Evolutionary conservation across 2,113 vertebrate species (phyloP).

Genomic region (Anthoscopus minutus): DNA sequence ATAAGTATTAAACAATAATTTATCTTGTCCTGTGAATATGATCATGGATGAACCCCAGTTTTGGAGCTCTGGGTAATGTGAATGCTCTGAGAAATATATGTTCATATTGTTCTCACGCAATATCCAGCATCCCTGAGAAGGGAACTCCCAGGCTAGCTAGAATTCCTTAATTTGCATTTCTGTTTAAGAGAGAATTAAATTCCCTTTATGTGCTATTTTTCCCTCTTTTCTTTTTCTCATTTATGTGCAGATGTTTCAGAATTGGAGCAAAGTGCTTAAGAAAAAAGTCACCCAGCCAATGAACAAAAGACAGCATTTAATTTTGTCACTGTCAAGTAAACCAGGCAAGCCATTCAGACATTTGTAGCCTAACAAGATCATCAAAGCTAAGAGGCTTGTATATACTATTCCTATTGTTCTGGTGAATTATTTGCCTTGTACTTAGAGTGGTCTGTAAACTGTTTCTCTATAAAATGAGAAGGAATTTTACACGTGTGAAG

Average conservation of each 20-base stretch:
- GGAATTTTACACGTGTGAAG: slow-evolving; percentile 24
- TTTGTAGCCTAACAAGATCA: slow-evolving; percentile 25
- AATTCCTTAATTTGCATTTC: background rate
- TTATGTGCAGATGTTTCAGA: background rate
- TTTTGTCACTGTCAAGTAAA: slow-evolving; percentile 17
- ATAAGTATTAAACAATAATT: background rate
- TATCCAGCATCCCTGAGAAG: background rate
- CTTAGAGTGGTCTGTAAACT: background rate
- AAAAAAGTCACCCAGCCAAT: background rate
- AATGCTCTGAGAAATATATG: background rate
- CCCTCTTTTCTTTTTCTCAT: background rate
- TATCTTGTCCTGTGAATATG: background rate
- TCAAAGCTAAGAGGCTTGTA: slow-evolving; percentile 6
- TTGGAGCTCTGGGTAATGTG: background rate
- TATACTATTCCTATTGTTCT: slow-evolving; percentile 4
- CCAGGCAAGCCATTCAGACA: background rate
- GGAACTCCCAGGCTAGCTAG: background rate
- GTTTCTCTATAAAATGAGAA: background rate
- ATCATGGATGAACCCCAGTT: background rate
- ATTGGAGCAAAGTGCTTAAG: background rate
- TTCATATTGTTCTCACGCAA: background rate
- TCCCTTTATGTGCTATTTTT: background rate
- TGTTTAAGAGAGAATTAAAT: background rate
- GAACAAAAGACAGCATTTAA: slow-evolving; percentile 5
- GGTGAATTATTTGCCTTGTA: background rate